A percentile compares a stretch with the other conserved stretches of the same genome.
These are phyloP conservation scores for Pseudopleuronectes americanus DNA, from an alignment of 2,797 vertebrate species.

Conservation along the genomic window DNA sequence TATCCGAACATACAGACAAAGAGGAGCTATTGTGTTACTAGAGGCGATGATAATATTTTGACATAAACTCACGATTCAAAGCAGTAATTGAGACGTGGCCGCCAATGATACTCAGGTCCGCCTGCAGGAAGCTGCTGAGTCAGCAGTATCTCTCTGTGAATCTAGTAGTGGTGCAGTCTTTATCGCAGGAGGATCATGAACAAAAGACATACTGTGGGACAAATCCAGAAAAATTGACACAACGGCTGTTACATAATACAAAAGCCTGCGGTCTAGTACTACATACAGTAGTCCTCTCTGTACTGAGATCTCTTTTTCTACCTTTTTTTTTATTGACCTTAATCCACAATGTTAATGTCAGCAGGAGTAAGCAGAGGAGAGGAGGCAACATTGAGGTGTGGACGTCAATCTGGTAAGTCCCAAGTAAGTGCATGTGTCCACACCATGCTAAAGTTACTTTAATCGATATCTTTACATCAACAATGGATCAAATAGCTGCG, in stretches of 20 bases:
- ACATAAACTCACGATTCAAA: conserved; percentile 42
- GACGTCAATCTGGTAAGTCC: neutral
- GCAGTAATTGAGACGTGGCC: conserved; percentile 23
- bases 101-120: conserved; percentile 20
- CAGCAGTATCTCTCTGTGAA: conserved; percentile 32
- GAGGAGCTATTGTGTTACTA: conserved; percentile 43
- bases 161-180: conserved; percentile 9
- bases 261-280: conserved; percentile 28
- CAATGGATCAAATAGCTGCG: neutral
- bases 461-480: neutral
- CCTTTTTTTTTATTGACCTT: conserved; percentile 29
- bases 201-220: conserved; percentile 19
- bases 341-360: conserved; percentile 36
- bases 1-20: conserved; percentile 28
- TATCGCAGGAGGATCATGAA: conserved; percentile 9
- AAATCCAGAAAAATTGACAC: conserved; percentile 27
- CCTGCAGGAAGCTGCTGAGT: conserved; percentile 49
- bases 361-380: conserved; percentile 14
- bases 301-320: neutral
- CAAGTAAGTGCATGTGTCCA: neutral
- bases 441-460: neutral
- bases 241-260: conserved; percentile 45
- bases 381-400: conserved; percentile 1
- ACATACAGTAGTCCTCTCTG: conserved; percentile 11
- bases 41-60: conserved; percentile 59